Conservation (phyloP, 2,113 vertebrate genomes). For the Lethenteron reissneri region DNA sequence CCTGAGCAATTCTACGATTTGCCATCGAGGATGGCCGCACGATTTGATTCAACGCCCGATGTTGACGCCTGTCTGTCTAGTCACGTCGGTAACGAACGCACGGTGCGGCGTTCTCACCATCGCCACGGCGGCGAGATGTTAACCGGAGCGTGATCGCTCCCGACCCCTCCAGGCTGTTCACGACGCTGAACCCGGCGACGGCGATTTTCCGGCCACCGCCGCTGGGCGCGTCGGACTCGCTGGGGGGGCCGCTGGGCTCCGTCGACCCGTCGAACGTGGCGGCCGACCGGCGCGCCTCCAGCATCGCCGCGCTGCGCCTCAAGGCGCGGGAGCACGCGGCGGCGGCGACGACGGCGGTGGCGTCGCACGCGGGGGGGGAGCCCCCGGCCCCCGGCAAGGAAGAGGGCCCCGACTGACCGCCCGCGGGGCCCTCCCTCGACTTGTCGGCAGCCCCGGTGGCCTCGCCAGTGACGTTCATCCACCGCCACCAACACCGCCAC, state of each 20-base stretch:
- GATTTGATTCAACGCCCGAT: background rate
- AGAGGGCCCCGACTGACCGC: too few species aligned
- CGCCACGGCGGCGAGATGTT: background rate
- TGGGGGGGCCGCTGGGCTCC: background rate
- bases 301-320: conserved; percentile 74
- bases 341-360: too few species aligned
- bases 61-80: background rate
- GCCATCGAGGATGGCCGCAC: background rate
- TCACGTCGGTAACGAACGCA: too few species aligned
- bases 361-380: too few species aligned
- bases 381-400: too few species aligned
- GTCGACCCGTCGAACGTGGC: conserved; percentile 40
- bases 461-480: too few species aligned
- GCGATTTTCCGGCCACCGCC: background rate
- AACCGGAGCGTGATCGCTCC: background rate
- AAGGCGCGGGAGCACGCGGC: conserved; percentile 93
- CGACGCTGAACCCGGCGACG: background rate
- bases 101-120: too few species aligned
- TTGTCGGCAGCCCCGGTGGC: too few species aligned
- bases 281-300: conserved; percentile 70
- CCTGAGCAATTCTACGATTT: too few species aligned
- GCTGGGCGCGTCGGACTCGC: background rate
- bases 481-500: too few species aligned
- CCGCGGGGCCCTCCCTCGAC: too few species aligned
- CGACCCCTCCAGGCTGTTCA: background rate